Evolutionary conservation across 2,113 vertebrate species (phyloP).

Genomic region (Odontesthes bonariensis): DNA sequence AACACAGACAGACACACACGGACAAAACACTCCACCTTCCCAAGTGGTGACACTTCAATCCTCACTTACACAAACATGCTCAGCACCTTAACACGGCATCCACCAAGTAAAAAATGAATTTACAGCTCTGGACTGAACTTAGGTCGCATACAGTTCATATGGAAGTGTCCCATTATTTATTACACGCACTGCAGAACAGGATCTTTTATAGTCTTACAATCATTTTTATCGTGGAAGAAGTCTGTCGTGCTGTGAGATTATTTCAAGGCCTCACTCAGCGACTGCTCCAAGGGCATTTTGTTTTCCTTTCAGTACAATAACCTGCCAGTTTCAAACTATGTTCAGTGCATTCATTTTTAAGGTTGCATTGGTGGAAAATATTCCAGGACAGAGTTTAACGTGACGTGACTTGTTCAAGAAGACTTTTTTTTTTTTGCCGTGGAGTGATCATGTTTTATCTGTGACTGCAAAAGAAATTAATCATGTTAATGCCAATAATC

Average conservation of each 20-base stretch:
- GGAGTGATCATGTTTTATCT: conserved; percentile 69
- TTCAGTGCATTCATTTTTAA: conserved; percentile 17
- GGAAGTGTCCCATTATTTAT: conserved; percentile 67
- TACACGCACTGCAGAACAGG: conserved; percentile 47
- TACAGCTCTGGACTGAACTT: conserved; percentile 47
- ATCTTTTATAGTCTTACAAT: conserved; percentile 29
- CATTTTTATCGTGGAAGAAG: conserved; percentile 16
- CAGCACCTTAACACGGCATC: conserved; percentile 65
- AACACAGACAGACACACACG: conserved; percentile 23
- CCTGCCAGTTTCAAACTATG: conserved; percentile 19
- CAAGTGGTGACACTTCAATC: background rate
- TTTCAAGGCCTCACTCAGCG: conserved; percentile 5
- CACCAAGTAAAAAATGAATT: conserved; percentile 29
- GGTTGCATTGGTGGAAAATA: background rate
- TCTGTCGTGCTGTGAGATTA: conserved; percentile 4
- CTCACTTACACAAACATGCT: conserved; percentile 26
- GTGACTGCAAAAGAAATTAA: conserved; percentile 64
- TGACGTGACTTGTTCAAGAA: conserved; percentile 21
- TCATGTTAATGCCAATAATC: conserved; percentile 73
- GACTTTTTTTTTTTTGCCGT: conserved; percentile 31
- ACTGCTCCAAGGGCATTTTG: conserved; percentile 8
- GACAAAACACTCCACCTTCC: background rate
- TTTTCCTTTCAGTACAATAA: conserved; percentile 2
- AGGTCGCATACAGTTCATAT: conserved; percentile 26
- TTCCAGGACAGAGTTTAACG: conserved; percentile 8